phyloP scores from a whole-genome alignment of 2,888 invertebrate species.

The Archips crataeganus region DNA sequence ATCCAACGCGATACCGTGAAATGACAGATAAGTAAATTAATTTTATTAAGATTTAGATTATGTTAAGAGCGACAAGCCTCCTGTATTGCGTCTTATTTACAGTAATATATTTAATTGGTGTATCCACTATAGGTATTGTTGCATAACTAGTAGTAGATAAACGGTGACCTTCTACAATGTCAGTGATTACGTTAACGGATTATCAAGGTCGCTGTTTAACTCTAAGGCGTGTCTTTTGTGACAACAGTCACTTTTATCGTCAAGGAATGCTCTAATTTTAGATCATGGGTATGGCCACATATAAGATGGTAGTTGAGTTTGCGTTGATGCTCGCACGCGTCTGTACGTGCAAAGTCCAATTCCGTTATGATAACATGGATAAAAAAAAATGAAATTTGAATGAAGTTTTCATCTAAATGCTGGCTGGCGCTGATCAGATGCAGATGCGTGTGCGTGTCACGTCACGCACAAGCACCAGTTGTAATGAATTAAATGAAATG shows the following conservation, averaged over 20 bases:
- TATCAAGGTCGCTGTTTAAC: constrained; percentile 68
- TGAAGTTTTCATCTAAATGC: not conserved
- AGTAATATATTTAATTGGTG: constrained; percentile 15
- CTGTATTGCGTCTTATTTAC: constrained; percentile 34
- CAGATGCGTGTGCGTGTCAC: too few relatives aligned
- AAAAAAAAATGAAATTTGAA: not conserved
- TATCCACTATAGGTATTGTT: constrained; percentile 34
- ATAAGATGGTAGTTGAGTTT: constrained; percentile 3
- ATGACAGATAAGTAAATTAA: not conserved
- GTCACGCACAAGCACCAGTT: too few relatives aligned
- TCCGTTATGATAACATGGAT: constrained; percentile 7
- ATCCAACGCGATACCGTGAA: not conserved
- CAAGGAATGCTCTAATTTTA: constrained; percentile 24
- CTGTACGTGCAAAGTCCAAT: constrained; percentile 14
- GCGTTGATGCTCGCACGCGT: constrained; percentile 10
- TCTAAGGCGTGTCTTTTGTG: constrained; percentile 46
- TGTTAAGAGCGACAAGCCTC: constrained; percentile 22
- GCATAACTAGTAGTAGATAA: constrained; percentile 51
- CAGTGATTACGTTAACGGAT: constrained; percentile 63
- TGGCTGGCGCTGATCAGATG: not conserved
- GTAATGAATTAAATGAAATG: too few relatives aligned
- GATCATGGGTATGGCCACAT: constrained; percentile 14
- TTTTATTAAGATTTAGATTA: not conserved
- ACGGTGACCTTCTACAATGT: constrained; percentile 74
- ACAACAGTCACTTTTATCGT: constrained; percentile 19